Conservation (phyloP, 2,113 vertebrate species). For the Trematocara nigrifrons region DNA sequence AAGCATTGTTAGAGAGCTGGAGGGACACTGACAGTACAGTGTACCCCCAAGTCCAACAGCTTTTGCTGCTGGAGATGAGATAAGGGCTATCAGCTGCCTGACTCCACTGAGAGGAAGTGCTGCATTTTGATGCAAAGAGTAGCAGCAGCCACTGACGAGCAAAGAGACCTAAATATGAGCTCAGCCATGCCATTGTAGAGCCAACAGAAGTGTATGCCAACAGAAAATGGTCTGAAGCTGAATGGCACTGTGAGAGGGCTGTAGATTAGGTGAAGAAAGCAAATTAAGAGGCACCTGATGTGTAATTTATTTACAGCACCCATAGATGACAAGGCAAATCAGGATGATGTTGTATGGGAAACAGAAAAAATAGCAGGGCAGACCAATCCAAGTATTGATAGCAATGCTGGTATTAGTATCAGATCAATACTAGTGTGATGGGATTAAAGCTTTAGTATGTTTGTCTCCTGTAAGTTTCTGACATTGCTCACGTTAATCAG, state of each 20-base stretch:
- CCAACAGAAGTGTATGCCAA: slow-evolving; percentile 44
- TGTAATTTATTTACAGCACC: background rate
- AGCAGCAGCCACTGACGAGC: background rate
- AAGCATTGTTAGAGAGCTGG: slow-evolving; percentile 61
- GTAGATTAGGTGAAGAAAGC: background rate
- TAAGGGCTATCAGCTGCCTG: slow-evolving; percentile 63
- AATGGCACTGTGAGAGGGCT: slow-evolving; percentile 6
- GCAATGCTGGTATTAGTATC: background rate
- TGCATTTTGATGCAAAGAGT: slow-evolving; percentile 48
- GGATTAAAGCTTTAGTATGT: background rate
- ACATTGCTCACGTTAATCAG: background rate
- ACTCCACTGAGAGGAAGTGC: slow-evolving; percentile 49
- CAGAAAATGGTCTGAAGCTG: slow-evolving; percentile 32
- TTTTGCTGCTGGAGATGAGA: slow-evolving; percentile 64
- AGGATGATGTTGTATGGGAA: background rate
- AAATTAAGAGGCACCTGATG: background rate
- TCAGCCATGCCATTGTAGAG: slow-evolving; percentile 22
- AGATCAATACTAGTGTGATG: background rate
- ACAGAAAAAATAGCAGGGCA: background rate
- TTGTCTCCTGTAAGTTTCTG: background rate
- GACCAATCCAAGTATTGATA: background rate
- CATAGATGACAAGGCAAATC: background rate
- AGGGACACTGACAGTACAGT: slow-evolving; percentile 43
- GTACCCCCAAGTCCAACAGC: slow-evolving; percentile 42
- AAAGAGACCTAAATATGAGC: slow-evolving; percentile 29